Conservation (phyloP, 2,888 invertebrate species). For the Heliconius charithonia region DNA sequence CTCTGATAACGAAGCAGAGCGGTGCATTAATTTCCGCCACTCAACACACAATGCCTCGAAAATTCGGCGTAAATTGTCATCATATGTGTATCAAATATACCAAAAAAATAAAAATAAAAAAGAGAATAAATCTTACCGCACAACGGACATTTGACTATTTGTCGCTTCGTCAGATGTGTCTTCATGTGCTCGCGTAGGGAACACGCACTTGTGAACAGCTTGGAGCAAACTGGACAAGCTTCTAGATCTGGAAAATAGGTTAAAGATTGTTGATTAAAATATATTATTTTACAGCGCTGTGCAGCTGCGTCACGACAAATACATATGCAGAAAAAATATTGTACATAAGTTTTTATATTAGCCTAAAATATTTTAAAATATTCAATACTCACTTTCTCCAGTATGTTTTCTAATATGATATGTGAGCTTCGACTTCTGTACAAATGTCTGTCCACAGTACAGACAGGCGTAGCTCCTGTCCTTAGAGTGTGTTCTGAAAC, state of each 20-base stretch:
- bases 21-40: no score
- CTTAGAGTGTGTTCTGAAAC: conserved; percentile 76
- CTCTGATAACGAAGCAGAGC: no score
- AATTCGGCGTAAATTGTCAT: no score
- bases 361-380: neutral
- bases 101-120: neutral
- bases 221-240: conserved; percentile 76
- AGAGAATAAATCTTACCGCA: conserved; percentile 69
- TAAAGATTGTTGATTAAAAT: neutral
- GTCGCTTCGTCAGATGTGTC: conserved; percentile 66
- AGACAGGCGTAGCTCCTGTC: conserved; percentile 76
- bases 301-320: no score
- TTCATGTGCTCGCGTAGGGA: conserved; percentile 82
- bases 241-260: conserved; percentile 68
- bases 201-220: conserved; percentile 81
- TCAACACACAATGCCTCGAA: no score
- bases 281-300: neutral
- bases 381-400: conserved; percentile 76
- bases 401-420: conserved; percentile 84
- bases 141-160: conserved; percentile 73
- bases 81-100: no score
- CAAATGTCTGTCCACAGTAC: conserved; percentile 82
- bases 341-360: no score
- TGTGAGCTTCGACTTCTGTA: conserved; percentile 82
- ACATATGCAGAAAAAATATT: no score